A percentile compares a stretch with the other conserved stretches of the same genome.
Evolutionary conservation across 2,888 invertebrate genomes (phyloP).

Genomic region (Pammene aurita): DNA sequence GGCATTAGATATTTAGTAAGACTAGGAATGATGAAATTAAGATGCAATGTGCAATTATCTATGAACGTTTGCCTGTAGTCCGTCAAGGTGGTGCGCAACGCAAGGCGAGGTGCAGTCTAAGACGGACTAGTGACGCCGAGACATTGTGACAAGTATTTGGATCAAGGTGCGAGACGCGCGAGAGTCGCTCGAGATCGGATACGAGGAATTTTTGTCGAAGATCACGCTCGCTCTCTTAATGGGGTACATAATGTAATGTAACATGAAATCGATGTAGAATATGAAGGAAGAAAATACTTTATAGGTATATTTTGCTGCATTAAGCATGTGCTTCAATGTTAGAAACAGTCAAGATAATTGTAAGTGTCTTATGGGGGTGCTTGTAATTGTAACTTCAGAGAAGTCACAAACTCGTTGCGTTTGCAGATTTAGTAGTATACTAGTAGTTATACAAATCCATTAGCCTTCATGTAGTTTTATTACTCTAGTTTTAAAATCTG

Average conservation of each 20-base stretch:
- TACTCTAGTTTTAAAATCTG: not conserved
- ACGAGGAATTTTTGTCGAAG: constrained; percentile 77
- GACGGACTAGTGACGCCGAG: constrained; percentile 69
- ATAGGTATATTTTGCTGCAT: not conserved
- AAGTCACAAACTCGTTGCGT: not conserved
- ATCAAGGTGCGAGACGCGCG: constrained; percentile 82
- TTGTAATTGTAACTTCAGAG: not conserved
- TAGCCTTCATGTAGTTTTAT: not conserved
- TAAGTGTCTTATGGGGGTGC: not conserved
- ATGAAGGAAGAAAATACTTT: constrained; percentile 48
- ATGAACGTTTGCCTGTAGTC: constrained; percentile 41
- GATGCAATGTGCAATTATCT: constrained; percentile 31
- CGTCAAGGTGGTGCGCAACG: constrained; percentile 41
- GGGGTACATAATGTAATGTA: constrained; percentile 68
- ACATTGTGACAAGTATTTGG: constrained; percentile 83
- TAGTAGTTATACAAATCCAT: constrained; percentile 30
- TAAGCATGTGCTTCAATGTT: not conserved
- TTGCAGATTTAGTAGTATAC: constrained; percentile 18
- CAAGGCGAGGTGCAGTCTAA: constrained; percentile 56
- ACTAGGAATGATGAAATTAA: constrained; percentile 23
- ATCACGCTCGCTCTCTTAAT: constrained; percentile 67
- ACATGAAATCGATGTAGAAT: constrained; percentile 64
- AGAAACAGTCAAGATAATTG: not conserved
- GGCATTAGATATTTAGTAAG: constrained; percentile 17
- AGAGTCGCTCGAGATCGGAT: constrained; percentile 72